Evolutionary conservation across 2,888 invertebrate species (phyloP), one percentile per base, ranked within the genome.

Genomic region (Chrysolina americana): DNA sequence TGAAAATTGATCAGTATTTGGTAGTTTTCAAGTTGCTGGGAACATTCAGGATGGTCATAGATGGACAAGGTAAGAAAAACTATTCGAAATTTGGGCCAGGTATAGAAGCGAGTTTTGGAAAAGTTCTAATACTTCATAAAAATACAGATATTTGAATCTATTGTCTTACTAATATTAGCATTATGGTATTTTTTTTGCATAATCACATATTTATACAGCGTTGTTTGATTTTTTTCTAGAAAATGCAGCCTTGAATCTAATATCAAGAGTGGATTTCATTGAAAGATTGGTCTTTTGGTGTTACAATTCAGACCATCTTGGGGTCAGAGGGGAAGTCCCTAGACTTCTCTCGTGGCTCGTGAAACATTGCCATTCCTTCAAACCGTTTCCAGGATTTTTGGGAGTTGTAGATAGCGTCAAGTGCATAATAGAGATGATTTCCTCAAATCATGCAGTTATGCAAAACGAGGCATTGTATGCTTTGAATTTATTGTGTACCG

Each of bases 21-120:
- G 96, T 97, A 1, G 94, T 95, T 6, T 97, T 96, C 84, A 96
- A 96, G 87, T 89, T 97, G 75, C 86, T 97, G 68, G 97, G 96
- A 3, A 95, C 96, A 0, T 88, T 96, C 0, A 90, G 97, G 72
- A 96, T 97, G 93, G 91, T 96, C 53, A 93, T 96, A 1, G 96
- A 96, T 87, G 95, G 95, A 36, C 94, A 95, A 90, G 92, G 94
- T 94, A 82, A 86, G 85, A 44, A 28, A 3, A 5, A 5, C 28
- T 2, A 5, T 3, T n/a, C n/a, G n/a, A n/a, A n/a, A n/a, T n/a
- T n/a, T n/a, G n/a, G n/a, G n/a, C n/a, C n/a, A n/a, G n/a, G n/a
- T n/a, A n/a, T n/a, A n/a, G n/a, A n/a, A n/a, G n/a, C n/a, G n/a
- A n/a, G n/a, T n/a, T n/a, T n/a, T n/a, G n/a, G n/a, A n/a, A n/a